A percentile compares a stretch with the other conserved stretches of the same genome.
Conservation (phyloP, 2,888 invertebrate species). For the Leucozona laternaria region DNA sequence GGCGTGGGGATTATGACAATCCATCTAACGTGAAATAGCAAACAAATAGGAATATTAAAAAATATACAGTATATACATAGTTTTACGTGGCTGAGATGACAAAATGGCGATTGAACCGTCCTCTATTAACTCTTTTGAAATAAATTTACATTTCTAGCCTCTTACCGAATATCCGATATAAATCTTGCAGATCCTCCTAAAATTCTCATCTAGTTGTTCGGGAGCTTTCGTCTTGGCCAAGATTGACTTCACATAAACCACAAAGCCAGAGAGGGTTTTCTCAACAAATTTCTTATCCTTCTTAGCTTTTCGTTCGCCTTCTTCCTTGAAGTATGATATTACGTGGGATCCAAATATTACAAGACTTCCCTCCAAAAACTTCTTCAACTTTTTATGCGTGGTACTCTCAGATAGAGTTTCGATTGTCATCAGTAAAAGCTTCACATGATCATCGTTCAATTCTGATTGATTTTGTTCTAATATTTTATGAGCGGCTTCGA, state of each 20-base stretch:
- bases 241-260: slow-evolving; percentile 75
- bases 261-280: slow-evolving; percentile 78
- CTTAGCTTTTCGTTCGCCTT: slow-evolving; percentile 64
- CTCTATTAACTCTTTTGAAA: too few species aligned
- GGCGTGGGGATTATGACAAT: slow-evolving; percentile 80
- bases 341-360: slow-evolving; percentile 74
- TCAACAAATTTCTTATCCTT: slow-evolving; percentile 80
- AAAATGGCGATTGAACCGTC: too few species aligned
- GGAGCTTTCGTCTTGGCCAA: slow-evolving; percentile 61
- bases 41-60: neutral
- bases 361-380: slow-evolving; percentile 73
- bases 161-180: slow-evolving; percentile 82
- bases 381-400: slow-evolving; percentile 77
- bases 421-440: slow-evolving; percentile 79
- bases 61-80: too few species aligned
- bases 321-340: slow-evolving; percentile 76
- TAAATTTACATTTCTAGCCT: neutral
- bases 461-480: slow-evolving; percentile 67
- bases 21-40: slow-evolving; percentile 77
- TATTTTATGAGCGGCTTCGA: slow-evolving; percentile 76
- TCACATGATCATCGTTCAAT: slow-evolving; percentile 77
- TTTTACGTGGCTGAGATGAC: neutral
- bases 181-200: slow-evolving; percentile 81
- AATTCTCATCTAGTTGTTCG: slow-evolving; percentile 78
- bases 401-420: slow-evolving; percentile 78